Percentiles rank a stretch among this genome's conserved stretches.
These are phyloP conservation scores for Denticeps clupeoides DNA, from an alignment of 2,797 vertebrate species.

Conservation along the genomic window DNA sequence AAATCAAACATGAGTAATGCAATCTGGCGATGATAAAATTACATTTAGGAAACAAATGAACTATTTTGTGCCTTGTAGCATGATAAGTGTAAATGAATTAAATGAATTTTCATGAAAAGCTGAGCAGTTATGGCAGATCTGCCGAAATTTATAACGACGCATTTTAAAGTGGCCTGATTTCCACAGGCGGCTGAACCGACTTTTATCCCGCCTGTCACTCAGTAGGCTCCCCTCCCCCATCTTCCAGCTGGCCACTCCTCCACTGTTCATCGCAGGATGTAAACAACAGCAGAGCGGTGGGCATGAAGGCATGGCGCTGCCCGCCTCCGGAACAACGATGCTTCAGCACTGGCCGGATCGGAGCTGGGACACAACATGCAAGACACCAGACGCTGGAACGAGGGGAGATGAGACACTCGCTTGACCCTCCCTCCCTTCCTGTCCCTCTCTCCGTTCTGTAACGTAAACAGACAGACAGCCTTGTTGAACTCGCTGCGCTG, in stretches of 20 bases:
- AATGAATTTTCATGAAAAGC: no score
- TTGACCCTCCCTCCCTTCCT: not conserved
- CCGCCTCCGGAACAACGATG: not conserved
- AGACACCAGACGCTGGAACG: not conserved
- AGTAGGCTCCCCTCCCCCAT: slow-evolving; percentile 9
- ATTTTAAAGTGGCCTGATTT: slow-evolving; percentile 17
- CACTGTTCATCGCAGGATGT: slow-evolving; percentile 20
- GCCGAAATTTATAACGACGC: not conserved
- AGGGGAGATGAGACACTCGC: not conserved
- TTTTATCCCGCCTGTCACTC: slow-evolving; percentile 13
- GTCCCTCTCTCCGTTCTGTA: not conserved
- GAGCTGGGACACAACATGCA: not conserved
- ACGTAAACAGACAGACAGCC: slow-evolving; percentile 3
- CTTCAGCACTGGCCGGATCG: not conserved
- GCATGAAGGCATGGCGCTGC: not conserved
- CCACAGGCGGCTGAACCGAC: slow-evolving; percentile 7
- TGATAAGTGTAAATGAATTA: no score
- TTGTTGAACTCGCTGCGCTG: slow-evolving; percentile 16
- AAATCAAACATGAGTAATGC: no score
- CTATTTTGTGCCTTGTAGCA: no score
- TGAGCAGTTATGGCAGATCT: not conserved
- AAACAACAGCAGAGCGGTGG: slow-evolving; percentile 22
- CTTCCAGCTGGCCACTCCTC: slow-evolving; percentile 19
- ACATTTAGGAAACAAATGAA: no score
- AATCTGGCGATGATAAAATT: no score